Conservation (phyloP, 64 coral and sea anemone species). For the Pachyseris speciosa region DNA sequence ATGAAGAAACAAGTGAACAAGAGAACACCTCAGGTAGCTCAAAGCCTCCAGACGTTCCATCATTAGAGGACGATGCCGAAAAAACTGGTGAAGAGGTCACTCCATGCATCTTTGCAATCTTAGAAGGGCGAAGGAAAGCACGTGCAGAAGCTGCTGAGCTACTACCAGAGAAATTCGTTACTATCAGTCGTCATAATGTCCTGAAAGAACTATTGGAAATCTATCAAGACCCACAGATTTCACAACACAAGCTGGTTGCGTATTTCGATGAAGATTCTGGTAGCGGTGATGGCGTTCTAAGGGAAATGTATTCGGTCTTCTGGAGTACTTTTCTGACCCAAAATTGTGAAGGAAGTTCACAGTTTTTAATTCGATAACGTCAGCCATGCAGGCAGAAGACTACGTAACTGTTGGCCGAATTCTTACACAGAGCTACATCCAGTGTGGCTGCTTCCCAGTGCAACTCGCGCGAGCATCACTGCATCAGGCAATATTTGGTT, state of each 20-base stretch:
- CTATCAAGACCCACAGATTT: constrained; percentile 39
- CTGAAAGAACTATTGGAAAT: not conserved
- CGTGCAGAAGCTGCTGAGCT: no score
- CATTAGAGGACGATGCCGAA: no score
- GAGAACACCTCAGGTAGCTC: no score
- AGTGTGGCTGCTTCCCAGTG: not conserved
- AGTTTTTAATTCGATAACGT: not conserved
- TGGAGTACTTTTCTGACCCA: not conserved
- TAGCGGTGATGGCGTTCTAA: not conserved
- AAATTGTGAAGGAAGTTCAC: constrained; percentile 9
- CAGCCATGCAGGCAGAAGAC: not conserved
- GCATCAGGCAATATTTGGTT: not conserved
- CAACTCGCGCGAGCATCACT: not conserved
- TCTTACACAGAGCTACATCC: not conserved
- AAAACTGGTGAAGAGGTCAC: no score
- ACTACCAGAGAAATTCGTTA: no score
- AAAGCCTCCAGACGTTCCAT: no score
- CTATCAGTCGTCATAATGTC: no score
- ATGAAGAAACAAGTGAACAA: no score
- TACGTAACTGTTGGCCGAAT: not conserved
- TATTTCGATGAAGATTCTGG: not conserved
- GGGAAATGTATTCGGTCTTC: constrained; percentile 10
- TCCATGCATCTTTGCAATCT: no score
- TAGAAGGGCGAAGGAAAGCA: no score
- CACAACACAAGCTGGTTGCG: not conserved